Evolutionary conservation across 2,797 vertebrate genomes (phyloP).

Genomic region (Cyclura pinguis): DNA sequence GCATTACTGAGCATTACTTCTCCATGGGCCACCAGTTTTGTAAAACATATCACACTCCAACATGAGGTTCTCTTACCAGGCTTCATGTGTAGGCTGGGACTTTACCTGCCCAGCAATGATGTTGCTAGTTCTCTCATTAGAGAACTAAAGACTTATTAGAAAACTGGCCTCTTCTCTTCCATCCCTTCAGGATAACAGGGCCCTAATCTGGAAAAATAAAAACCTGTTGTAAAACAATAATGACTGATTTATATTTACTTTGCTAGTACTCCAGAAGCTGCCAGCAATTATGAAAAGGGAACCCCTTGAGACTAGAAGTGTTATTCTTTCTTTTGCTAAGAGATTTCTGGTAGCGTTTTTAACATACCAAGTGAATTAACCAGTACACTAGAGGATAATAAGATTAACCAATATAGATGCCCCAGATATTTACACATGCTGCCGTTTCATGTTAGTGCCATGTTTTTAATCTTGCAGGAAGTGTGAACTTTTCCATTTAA

Average conservation of each 20-base stretch:
- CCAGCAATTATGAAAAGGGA: not conserved
- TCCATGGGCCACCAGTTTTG: not conserved
- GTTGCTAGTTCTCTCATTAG: not conserved
- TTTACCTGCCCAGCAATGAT: not conserved
- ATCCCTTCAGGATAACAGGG: too few relatives aligned
- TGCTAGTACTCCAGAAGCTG: constrained; percentile 19
- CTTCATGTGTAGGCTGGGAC: not conserved
- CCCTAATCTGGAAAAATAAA: not conserved
- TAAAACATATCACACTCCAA: not conserved
- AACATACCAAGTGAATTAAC: constrained; percentile 41
- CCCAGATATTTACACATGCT: not conserved
- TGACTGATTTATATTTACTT: not conserved
- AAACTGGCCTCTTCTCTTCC: not conserved
- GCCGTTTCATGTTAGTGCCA: constrained; percentile 20
- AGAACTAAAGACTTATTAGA: not conserved
- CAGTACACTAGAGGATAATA: constrained; percentile 25
- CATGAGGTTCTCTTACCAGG: too few relatives aligned
- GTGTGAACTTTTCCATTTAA: constrained; percentile 9
- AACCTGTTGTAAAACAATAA: not conserved
- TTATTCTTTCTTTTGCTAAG: constrained; percentile 17
- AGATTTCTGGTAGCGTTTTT: constrained; percentile 40
- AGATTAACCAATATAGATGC: constrained; percentile 41
- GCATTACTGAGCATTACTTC: too few relatives aligned
- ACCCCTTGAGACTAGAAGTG: not conserved
- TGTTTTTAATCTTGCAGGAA: constrained; percentile 32